Percentiles rank a stretch among this genome's conserved stretches.
Conservation (phyloP, 2,113 vertebrate species). For the Cyanoramphus novaezelandiae region DNA sequence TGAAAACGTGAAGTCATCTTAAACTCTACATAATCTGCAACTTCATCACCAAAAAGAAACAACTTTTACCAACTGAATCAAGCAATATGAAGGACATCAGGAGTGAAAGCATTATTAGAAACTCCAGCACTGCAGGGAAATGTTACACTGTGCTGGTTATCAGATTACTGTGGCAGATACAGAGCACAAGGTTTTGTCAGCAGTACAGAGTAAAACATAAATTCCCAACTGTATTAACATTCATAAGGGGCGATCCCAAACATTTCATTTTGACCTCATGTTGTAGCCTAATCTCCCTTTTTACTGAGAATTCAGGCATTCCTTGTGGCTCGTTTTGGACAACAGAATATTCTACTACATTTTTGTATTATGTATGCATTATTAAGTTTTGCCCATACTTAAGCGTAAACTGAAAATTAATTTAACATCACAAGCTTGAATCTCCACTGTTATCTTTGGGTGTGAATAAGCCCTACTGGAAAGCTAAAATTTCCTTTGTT, state of each 20-base stretch:
- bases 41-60: not conserved
- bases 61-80: not conserved
- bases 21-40: not conserved
- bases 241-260: not conserved
- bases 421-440: not conserved
- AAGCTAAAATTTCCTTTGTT: not conserved
- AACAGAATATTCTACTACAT: not conserved
- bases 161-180: not conserved
- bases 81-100: not conserved
- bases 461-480: not conserved
- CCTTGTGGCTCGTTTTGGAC: not conserved
- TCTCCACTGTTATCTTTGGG: not conserved
- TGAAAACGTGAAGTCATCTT: not conserved
- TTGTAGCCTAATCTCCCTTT: not conserved
- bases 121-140: not conserved
- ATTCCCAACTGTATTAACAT: not conserved
- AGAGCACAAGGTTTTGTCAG: not conserved
- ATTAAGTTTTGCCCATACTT: not conserved
- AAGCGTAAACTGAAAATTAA: not conserved
- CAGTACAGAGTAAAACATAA: not conserved
- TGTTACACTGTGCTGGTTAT: not conserved
- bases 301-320: not conserved
- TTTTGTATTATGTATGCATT: not conserved
- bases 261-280: not conserved
- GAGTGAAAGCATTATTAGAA: not conserved